These are phyloP conservation scores for Diaphora mendica DNA, from an alignment of 2,888 invertebrate species.

Conservation along the genomic window DNA sequence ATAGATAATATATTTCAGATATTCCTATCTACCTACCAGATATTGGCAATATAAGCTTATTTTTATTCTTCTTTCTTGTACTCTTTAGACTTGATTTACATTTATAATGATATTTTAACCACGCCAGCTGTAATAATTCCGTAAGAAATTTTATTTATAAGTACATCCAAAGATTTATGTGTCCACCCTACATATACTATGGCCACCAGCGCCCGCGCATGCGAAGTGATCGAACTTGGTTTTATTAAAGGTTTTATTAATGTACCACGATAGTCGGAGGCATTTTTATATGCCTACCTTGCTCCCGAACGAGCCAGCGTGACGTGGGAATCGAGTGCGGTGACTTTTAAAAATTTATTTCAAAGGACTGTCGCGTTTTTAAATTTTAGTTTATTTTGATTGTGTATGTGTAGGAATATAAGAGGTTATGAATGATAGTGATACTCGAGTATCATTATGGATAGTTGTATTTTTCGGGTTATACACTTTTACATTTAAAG, in stretches of 20 bases:
- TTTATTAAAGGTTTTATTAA: conserved; percentile 83
- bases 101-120: too few relatives aligned
- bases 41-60: too few relatives aligned
- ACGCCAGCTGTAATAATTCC: not conserved
- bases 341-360: conserved; percentile 71
- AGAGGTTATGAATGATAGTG: conserved; percentile 54
- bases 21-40: too few relatives aligned
- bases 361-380: conserved; percentile 53
- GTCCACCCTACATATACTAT: conserved; percentile 53
- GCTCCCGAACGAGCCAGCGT: conserved; percentile 66
- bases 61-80: not conserved
- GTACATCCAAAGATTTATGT: not conserved
- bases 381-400: conserved; percentile 19
- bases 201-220: conserved; percentile 74
- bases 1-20: too few relatives aligned
- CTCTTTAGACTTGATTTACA: not conserved
- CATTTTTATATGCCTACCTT: conserved; percentile 74
- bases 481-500: conserved; percentile 6
- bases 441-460: conserved; percentile 2
- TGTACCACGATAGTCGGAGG: conserved; percentile 71
- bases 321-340: conserved; percentile 76
- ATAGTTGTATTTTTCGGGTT: conserved; percentile 1
- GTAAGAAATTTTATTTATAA: too few relatives aligned
- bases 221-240: conserved; percentile 74
- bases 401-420: conserved; percentile 61